Conservation (phyloP, 2,888 invertebrate genomes). For the Mactromeris polynyma region DNA sequence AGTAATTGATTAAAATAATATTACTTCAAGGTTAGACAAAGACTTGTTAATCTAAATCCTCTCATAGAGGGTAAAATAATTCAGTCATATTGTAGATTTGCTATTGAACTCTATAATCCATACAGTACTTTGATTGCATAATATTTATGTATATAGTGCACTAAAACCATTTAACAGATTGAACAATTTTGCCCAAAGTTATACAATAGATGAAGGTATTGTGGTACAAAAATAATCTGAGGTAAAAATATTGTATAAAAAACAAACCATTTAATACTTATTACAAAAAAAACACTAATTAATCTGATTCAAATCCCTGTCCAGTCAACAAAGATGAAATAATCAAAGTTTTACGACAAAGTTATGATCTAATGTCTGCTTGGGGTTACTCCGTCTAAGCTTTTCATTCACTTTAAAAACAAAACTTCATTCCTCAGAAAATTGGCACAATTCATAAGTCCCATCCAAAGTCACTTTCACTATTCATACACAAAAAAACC, state of each 20-base stretch:
- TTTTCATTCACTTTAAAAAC: neutral
- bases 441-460: neutral
- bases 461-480: neutral
- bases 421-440: neutral
- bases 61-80: neutral
- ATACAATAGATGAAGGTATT: neutral
- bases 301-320: neutral
- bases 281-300: neutral
- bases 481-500: neutral
- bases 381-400: neutral
- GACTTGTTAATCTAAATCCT: conserved; percentile 1
- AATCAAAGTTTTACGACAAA: neutral
- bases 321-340: neutral
- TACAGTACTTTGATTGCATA: neutral
- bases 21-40: conserved; percentile 4
- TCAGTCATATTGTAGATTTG: neutral
- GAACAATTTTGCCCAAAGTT: neutral
- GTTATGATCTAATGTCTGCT: conserved; percentile 7
- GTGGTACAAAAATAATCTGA: conserved; percentile 2
- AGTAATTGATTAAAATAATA: neutral
- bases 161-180: neutral
- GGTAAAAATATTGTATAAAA: conserved; percentile 28
- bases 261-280: neutral
- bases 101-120: neutral
- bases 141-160: neutral